A percentile compares a stretch with the other conserved stretches of the same genome.
These are phyloP conservation scores for Lordiphosa andalusiaca DNA, from an alignment of 2,888 invertebrate species.

Conservation along the genomic window DNA sequence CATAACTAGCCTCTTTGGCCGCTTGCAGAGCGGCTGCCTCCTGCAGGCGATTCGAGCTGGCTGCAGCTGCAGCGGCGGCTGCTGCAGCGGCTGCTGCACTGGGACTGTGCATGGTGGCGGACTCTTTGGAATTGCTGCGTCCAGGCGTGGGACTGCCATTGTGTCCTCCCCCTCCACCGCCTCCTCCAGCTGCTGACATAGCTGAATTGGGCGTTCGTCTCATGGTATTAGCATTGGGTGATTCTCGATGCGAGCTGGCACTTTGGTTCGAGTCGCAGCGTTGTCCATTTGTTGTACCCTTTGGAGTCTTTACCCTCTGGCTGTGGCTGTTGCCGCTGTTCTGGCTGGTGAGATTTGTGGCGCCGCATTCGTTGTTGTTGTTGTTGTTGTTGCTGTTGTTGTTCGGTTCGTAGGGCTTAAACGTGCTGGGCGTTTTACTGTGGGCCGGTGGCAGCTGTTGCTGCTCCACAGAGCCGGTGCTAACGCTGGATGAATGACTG, in stretches of 20 bases:
- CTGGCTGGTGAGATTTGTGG: conserved; percentile 55
- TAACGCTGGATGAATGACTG: conserved; percentile 80
- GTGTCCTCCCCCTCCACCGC: conserved; percentile 8
- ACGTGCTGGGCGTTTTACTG: conserved; percentile 81
- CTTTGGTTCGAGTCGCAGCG: conserved; percentile 90
- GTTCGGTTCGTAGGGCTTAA: conserved; percentile 90
- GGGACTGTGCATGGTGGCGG: conserved; percentile 67
- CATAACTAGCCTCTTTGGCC: conserved; percentile 79
- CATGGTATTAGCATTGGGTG: conserved; percentile 49
- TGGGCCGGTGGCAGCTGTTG: conserved; percentile 76
- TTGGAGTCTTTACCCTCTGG: conserved; percentile 62
- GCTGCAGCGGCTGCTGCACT: conserved; percentile 50
- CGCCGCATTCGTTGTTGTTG: conserved; percentile 63
- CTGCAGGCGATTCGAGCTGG: conserved; percentile 66
- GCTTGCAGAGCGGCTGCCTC: conserved; percentile 59
- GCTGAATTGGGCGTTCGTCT: conserved; percentile 61
- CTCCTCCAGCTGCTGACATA: conserved; percentile 16
- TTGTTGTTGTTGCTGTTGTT: conserved; percentile 68
- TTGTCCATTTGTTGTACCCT: conserved; percentile 58
- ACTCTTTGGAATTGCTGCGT: conserved; percentile 78
- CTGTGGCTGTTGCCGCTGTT: conserved; percentile 40
- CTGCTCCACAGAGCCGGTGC: conserved; percentile 80
- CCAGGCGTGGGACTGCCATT: conserved; percentile 64
- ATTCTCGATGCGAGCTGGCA: conserved; percentile 81
- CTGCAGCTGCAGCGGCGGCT: conserved; percentile 53